These are phyloP conservation scores for Gymnothorax reevesii DNA, from an alignment of 2,797 vertebrate species.

Conservation along the genomic window DNA sequence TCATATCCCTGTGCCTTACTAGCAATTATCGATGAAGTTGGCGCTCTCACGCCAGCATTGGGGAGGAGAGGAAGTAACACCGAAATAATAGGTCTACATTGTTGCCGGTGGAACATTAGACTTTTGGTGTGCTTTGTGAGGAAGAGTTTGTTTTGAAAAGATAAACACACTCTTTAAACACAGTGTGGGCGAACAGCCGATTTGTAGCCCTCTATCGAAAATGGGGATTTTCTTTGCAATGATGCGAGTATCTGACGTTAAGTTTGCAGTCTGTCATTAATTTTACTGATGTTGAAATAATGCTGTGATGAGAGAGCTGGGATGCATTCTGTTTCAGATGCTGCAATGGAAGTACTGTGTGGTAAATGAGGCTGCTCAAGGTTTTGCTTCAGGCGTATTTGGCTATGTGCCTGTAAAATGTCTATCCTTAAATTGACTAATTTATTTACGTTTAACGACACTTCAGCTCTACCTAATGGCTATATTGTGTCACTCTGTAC, in stretches of 20 bases:
- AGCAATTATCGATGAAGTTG: slow-evolving; percentile 23
- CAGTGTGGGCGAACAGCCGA: slow-evolving; percentile 52
- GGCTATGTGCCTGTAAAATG: background rate
- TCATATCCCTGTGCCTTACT: slow-evolving; percentile 13
- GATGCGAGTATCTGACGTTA: background rate
- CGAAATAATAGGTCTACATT: slow-evolving; percentile 3
- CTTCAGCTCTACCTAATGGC: too few species aligned
- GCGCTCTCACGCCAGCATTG: slow-evolving; percentile 3
- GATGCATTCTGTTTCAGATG: slow-evolving; percentile 1
- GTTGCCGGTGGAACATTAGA: slow-evolving; percentile 18
- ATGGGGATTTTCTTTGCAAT: slow-evolving; percentile 25
- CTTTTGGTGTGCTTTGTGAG: slow-evolving; percentile 40
- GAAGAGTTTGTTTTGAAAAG: slow-evolving; percentile 62
- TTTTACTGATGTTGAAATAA: background rate
- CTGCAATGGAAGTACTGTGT: background rate
- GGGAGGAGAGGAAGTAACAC: background rate
- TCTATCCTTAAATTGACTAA: background rate
- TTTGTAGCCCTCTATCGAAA: slow-evolving; percentile 33
- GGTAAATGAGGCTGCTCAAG: background rate
- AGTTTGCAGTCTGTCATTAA: background rate
- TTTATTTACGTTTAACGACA: too few species aligned
- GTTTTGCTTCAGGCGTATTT: background rate
- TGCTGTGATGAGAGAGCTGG: too few species aligned
- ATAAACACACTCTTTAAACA: slow-evolving; percentile 60
- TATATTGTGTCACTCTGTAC: too few species aligned